Base-by-base conservation (phyloP, 2,888 invertebrate genomes). In the Entomobrya proxima region DNA sequence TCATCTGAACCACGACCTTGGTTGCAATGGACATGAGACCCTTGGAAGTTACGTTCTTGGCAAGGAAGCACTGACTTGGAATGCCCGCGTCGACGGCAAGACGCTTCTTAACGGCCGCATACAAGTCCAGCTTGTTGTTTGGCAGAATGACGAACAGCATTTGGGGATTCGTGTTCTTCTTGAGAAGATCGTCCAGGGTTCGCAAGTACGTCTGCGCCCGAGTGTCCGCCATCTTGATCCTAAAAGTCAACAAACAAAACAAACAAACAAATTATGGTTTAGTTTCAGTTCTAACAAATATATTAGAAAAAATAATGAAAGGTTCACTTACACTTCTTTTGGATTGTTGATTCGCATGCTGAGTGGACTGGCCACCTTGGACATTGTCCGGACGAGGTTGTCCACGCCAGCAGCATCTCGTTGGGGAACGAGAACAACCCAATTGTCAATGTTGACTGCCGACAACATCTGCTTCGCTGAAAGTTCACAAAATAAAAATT, bases 1-100 rank as follows among this genome's bases (percentile, higher is more conserved):
- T 93, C 86, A 94, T 91, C 90, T 94, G 94, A 30, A 94, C 92
- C 15, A 92, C 93, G 37, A 94, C 92, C 91, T 94, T 94, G 0
- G 93, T 90, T 1, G 87, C 86, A 50, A 90, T 87, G 1, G 88
- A 88, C 88, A 88, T 88, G 15, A 90, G 67, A 2, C 88, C 89
- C n/a, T 81, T 81, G 37, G 50, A 52, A 6, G 1, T 27, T 0
- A 89, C 85, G 32, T 89, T 90, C 61, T 87, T 89, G 2, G 88
- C 82, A 18, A 90, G 50, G 64, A 90, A 88, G 72, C 90, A 90
- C 85, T 89, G 89, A 9, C 87, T 87, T 2, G 88, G 88, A 50
- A 90, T 47, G 47, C 89, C 90, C 9, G 69, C 30, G 0, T 88
- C 88, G 15, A 87, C 77, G 21, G 80, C 80, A 0, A 87, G 50